phyloP scores from a whole-genome alignment of 2,113 vertebrate genomes.

The Lepisosteus osseus region DNA sequence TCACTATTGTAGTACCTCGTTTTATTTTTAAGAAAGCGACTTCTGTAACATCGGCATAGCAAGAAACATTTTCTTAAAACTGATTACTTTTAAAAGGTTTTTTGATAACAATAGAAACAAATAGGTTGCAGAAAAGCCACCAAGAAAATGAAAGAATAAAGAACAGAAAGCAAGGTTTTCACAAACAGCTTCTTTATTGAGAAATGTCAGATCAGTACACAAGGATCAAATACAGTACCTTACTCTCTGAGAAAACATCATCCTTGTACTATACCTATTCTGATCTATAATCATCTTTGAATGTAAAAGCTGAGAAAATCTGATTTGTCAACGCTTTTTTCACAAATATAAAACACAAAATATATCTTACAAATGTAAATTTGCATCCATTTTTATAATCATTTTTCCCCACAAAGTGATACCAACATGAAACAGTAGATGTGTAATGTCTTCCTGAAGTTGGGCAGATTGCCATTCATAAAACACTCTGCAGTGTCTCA shows the following conservation, averaged over 20 bases:
- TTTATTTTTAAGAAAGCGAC: too few species aligned
- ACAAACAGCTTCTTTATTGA: constrained; percentile 44
- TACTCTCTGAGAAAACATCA: constrained; percentile 1
- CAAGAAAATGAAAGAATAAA: too few species aligned
- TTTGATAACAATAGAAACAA: too few species aligned
- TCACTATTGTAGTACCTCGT: too few species aligned
- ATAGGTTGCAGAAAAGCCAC: too few species aligned
- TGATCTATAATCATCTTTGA: constrained; percentile 1
- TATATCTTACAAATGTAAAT: neutral
- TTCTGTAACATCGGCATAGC: too few species aligned
- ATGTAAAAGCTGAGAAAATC: constrained; percentile 25
- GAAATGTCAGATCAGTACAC: constrained; percentile 19
- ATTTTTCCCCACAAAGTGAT: neutral
- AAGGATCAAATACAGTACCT: constrained; percentile 21
- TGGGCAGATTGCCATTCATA: neutral
- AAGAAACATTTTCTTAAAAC: too few species aligned
- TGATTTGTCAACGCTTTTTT: constrained; percentile 41
- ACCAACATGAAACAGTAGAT: too few species aligned
- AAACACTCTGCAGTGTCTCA: neutral
- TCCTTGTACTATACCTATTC: constrained; percentile 6
- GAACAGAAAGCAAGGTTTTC: neutral
- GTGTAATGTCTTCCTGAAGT: too few species aligned
- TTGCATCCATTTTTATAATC: constrained; percentile 10
- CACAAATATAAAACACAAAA: constrained; percentile 18
- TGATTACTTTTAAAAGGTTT: too few species aligned